These are phyloP conservation scores for Ophthalmolycus amberensis DNA, from an alignment of 2,113 vertebrate species.

Conservation along the genomic window DNA sequence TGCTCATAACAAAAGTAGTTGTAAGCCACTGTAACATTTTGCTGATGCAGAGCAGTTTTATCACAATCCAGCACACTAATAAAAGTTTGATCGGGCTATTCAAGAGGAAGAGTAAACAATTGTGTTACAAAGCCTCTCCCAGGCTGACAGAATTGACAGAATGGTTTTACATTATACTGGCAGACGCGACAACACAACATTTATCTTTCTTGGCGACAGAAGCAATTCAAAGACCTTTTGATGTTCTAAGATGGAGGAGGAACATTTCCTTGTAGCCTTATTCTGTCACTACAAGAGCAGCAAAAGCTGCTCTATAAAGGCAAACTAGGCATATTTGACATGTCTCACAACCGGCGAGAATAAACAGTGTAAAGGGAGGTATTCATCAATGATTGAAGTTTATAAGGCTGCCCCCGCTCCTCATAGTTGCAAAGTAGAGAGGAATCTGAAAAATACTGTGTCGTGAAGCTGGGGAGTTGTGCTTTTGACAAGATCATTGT, in stretches of 20 bases:
- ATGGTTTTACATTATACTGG: constrained; percentile 70
- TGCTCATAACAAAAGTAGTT: constrained; percentile 45
- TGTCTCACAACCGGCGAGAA: constrained; percentile 62
- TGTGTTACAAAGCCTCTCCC: constrained; percentile 69
- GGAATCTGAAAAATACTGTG: constrained; percentile 6
- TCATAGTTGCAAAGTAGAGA: constrained; percentile 25
- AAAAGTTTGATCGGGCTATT: constrained; percentile 74
- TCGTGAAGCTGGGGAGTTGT: background rate
- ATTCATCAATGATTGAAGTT: constrained; percentile 64
- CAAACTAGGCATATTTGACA: constrained; percentile 77
- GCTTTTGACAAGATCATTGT: constrained; percentile 9
- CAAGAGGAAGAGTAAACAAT: constrained; percentile 73
- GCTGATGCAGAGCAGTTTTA: constrained; percentile 59
- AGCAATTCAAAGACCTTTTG: constrained; percentile 78
- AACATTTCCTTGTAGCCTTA: constrained; percentile 77
- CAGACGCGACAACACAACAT: constrained; percentile 69
- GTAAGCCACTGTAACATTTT: constrained; percentile 44
- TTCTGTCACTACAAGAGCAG: constrained; percentile 80
- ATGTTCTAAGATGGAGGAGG: constrained; percentile 74
- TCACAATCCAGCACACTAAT: constrained; percentile 51
- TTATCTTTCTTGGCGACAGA: constrained; percentile 76
- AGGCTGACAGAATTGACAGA: constrained; percentile 69
- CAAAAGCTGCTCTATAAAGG: constrained; percentile 68
- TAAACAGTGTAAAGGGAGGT: constrained; percentile 65
- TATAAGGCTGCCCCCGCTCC: constrained; percentile 19